Conservation (phyloP, 2,113 vertebrate species). For the Falcunculus frontatus region DNA sequence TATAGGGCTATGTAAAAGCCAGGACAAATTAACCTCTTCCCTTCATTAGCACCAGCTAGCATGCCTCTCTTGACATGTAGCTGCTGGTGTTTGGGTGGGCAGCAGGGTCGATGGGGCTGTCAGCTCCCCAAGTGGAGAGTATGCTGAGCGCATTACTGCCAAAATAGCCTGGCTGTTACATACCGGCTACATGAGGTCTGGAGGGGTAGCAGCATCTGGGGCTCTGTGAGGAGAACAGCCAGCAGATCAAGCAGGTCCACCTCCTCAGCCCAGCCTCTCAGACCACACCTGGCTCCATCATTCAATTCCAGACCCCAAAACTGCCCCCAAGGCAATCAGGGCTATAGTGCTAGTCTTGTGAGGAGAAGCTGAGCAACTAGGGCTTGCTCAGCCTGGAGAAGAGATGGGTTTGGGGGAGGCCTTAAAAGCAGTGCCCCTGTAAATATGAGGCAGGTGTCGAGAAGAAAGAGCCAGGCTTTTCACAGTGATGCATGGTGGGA, state of each 20-base stretch:
- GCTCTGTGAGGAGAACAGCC: not conserved
- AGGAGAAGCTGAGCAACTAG: not conserved
- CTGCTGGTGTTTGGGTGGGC: not conserved
- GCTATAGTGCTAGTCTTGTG: not conserved
- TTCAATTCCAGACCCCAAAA: not conserved
- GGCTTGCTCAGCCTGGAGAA: not conserved
- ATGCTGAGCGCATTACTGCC: not conserved
- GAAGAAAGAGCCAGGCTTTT: not conserved
- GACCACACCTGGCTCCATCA: not conserved
- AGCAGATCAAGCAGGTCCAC: not conserved
- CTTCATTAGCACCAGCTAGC: not conserved
- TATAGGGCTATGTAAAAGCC: not conserved
- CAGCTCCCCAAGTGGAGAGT: not conserved
- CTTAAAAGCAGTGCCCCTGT: not conserved
- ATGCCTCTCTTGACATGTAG: rapidly evolving
- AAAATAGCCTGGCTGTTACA: not conserved
- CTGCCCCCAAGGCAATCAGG: not conserved
- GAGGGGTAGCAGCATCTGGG: not conserved
- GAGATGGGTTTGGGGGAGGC: not conserved
- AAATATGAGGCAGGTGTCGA: not conserved
- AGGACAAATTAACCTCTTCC: slow-evolving; percentile 14
- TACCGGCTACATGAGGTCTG: not conserved
- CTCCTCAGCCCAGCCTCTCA: not conserved
- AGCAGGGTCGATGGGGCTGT: not conserved
- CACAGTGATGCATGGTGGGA: not conserved